Conservation (phyloP, 2,113 vertebrate genomes). For the Callorhinus ursinus region DNA sequence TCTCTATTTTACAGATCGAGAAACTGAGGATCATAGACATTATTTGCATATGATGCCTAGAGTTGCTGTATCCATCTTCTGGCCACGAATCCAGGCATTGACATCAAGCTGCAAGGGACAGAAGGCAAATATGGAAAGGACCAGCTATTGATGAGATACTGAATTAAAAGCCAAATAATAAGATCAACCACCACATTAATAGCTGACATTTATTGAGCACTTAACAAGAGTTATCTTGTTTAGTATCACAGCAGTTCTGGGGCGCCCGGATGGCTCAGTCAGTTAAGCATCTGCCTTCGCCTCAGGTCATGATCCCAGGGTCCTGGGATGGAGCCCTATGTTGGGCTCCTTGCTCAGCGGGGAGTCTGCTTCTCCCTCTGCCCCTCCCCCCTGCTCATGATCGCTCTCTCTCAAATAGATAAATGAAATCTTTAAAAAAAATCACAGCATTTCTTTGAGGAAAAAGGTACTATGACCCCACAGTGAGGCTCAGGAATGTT, state of each 20-base stretch:
- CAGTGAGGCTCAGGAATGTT: background rate
- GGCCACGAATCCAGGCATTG: background rate
- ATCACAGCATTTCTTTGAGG: background rate
- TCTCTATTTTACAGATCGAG: background rate
- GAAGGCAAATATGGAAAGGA: conserved; percentile 20
- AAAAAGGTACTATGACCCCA: background rate
- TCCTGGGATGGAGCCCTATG: background rate
- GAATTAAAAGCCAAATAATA: conserved; percentile 14
- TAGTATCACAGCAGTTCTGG: background rate
- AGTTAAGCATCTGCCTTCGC: background rate
- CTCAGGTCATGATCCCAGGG: background rate
- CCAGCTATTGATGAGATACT: background rate
- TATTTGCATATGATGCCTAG: background rate
- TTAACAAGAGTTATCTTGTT: background rate
- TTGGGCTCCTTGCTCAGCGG: background rate
- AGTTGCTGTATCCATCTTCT: background rate
- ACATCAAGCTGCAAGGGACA: background rate
- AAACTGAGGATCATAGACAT: background rate
- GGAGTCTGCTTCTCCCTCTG: background rate
- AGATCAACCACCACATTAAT: background rate
- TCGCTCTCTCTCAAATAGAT: background rate
- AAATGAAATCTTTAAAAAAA: background rate
- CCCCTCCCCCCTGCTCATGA: background rate
- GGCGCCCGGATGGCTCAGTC: background rate
- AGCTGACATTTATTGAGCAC: background rate